Percentiles rank a stretch among this genome's conserved stretches.
Conservation (phyloP, 2,113 vertebrate genomes). For the Lichenostomus cassidix region DNA sequence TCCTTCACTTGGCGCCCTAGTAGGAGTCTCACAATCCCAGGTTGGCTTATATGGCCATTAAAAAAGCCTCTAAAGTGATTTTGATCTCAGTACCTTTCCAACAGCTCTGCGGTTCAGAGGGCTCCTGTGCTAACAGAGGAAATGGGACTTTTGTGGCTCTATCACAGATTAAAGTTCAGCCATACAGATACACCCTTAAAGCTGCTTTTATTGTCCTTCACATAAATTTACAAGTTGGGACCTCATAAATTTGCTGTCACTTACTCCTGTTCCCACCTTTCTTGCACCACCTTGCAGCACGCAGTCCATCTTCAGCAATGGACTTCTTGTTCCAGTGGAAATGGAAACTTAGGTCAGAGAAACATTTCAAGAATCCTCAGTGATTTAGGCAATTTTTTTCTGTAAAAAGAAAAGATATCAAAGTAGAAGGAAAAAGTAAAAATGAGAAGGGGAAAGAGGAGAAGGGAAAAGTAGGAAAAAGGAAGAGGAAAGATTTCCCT, state of each 20-base stretch:
- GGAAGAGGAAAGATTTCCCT: neutral
- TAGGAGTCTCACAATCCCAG: neutral
- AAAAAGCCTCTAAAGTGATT: neutral
- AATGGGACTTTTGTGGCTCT: neutral
- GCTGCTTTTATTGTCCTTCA: neutral
- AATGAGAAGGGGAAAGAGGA: rapidly evolving
- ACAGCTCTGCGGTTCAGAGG: neutral
- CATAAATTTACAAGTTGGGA: neutral
- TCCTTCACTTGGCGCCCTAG: neutral
- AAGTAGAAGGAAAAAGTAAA: neutral
- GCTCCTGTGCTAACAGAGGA: neutral
- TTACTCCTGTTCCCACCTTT: slow-evolving; percentile 4
- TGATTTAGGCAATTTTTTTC: neutral
- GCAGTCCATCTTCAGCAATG: neutral
- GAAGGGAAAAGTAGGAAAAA: neutral
- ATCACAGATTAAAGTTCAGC: neutral
- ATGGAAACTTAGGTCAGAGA: neutral
- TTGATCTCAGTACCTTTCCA: neutral
- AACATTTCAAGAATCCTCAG: neutral
- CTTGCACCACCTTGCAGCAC: neutral
- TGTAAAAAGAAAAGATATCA: neutral
- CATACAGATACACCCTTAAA: slow-evolving; percentile 4
- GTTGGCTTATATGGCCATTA: neutral
- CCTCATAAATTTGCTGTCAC: slow-evolving; percentile 16
- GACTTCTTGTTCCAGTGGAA: neutral